Evolutionary conservation across 2,888 invertebrate genomes (phyloP), one percentile per base, ranked within the genome.

Genomic region (Mellilla xanthometata): DNA sequence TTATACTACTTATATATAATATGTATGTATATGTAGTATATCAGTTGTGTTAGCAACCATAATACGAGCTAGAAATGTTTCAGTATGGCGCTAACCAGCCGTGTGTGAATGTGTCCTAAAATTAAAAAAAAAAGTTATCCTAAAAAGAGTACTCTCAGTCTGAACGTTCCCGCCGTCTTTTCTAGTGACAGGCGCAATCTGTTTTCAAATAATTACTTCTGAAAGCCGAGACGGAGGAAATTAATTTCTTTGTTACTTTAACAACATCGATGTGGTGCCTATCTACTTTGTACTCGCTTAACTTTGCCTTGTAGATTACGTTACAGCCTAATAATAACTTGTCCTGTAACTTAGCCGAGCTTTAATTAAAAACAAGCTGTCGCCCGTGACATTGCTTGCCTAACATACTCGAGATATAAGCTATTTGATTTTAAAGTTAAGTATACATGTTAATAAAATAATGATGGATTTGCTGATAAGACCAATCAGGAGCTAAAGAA

Each of bases 131-230:
- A 9, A n/a, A 8, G n/a, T 4, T 26, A 26, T 26, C 24, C 13
- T 8, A 3, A 12, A 26, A 1, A 1, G 10, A 29, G 2, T 11
- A 22, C 12, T 33, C 33, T 56, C 64, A 62, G 58, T 70, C 56
- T 70, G 71, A 66, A 68, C 52, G 65, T 50, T 61, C 68, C 68
- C 68, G 39, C 48, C 56, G 63, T 59, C 63, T 68, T 58, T 55
- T 60, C 65, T 61, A 76, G 76, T 81, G 82, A 81, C 84, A 81
- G 75, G 72, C 82, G 74, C 81, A 80, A 82, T 83, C 82, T 84
- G 81, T 82, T 81, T 81, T 81, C 80, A 74, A 83, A 84, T 83
- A 84, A 84, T 84, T 84, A 82, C 80, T 81, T 74, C 68, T 77
- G 80, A 84, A 81, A 82, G 81, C 80, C 69, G 76, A 81, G 80